Evolutionary conservation across 2,797 vertebrate species (phyloP), one percentile per base, ranked within the genome.

Genomic region (Clamator glandarius): DNA sequence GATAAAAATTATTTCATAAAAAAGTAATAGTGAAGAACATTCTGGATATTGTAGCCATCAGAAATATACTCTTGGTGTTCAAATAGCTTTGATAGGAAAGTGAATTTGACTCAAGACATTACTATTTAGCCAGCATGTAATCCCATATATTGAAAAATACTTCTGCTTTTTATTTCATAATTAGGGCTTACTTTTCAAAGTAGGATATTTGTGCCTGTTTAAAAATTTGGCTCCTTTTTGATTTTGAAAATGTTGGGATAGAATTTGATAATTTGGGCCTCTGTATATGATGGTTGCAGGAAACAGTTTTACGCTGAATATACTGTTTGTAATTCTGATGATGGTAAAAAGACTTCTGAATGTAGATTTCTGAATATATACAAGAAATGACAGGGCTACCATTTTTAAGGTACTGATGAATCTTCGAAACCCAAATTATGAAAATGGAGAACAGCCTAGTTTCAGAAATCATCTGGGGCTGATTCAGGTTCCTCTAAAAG

Each of bases 341-440:
- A 70, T 77, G 21, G 69, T 93, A 81, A 57, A 24, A 62, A 50
- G 44, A 67, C 7, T 83, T 80, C 36, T 90, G 66, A 51, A 76
- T 35, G 55, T 87, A 72, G 62, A 33, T 82, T 85, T 77, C 76
- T 82, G 25, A 85, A 46, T 52, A 75, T 62, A 24, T 19, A 19
- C 70, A 74, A 84, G 77, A 75, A 95, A 93, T 97, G 63, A 96
- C 82, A 39, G 52, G 89, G 6, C 86, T 96, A 29, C 68, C 77
- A 39, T 97, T 95, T 96, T 97, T 95, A 92, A 99, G 99, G 99
- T 99, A 70, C 93, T 99, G 90, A 98, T 99, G 96, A 98, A 98
- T 97, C 97, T 99, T 97, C 98, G 98, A 93, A 99, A 99, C 96
- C 98, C 99, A 29, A 99, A 99, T 98, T 99, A 98, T 63, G 98